Evolutionary conservation across 2,113 vertebrate species (phyloP).

Genomic region (Podarcis cretensis): DNA sequence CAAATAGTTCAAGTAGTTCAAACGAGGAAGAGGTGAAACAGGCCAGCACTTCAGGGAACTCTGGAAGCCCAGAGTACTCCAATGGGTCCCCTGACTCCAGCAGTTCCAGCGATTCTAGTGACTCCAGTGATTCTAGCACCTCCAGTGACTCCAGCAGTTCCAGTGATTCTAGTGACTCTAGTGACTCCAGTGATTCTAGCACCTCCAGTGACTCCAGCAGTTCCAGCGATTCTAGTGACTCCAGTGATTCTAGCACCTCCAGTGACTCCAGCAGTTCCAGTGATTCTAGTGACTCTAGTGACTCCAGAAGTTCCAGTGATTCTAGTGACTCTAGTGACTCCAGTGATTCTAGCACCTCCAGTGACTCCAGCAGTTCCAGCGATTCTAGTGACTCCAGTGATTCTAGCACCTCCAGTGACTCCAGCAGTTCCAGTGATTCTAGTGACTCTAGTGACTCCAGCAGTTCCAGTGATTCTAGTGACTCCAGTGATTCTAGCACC

Average conservation of each 20-base stretch:
- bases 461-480: neutral
- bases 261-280: neutral
- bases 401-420: neutral
- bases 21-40: conserved; percentile 2
- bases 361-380: neutral
- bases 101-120: neutral
- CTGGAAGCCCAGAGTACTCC: neutral
- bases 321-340: neutral
- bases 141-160: no score
- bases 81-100: neutral
- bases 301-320: neutral
- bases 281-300: no score
- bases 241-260: neutral
- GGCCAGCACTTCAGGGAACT: neutral
- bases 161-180: neutral
- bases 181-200: neutral
- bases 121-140: no score
- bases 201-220: neutral
- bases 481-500: neutral
- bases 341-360: neutral
- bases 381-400: neutral
- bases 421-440: neutral
- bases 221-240: neutral
- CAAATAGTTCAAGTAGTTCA: neutral
- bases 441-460: neutral